Evolutionary conservation across 2,113 vertebrate species (phyloP), one percentile per base, ranked within the genome.

Genomic region (Rhegmatorhina hoffmannsi): DNA sequence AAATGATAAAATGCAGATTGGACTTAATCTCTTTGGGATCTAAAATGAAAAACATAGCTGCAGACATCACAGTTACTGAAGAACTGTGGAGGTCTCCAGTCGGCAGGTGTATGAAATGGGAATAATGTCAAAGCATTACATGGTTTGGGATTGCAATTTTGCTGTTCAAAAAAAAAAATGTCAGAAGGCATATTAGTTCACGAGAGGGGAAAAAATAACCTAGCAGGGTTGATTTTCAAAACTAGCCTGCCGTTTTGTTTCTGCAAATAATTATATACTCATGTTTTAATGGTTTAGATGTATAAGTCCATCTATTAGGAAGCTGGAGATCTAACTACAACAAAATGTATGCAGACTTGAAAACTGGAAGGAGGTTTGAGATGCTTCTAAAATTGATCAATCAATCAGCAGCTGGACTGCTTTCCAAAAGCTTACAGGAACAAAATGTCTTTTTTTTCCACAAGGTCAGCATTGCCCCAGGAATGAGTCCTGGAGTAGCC

Each of bases 1-100:
- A 91, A 92, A 92, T 82, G 93, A 95, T 94, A 96, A 90, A 97
- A 95, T 95, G 46, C 93, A 93, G 88, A 77, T 88, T 95, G 69
- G 53, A 92, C 52, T 94, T 94, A 87, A 94, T 96, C 90, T 93
- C 69, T 55, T 58, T 47, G 67, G 72, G 50, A 93, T 95, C 95
- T 92, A 49, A 95, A 97, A 96, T 95, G 47, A 87, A 91, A 95
- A 93, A 76, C 86, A 68, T 93, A 91, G 81, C 84, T 87, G 34
- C 18, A 26, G 66, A 64, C 79, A 83, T 67, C 43, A 29, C 47
- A 53, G 89, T 94, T 91, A 83, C n/a, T 93, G 84, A 89, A 84
- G 91, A 88, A 81, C 86, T 75, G 14, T 53, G 70, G 69, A 83
- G 36, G 66, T 90, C 70, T 89, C 67, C 59, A 52, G 50, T 73